Evolutionary conservation across 2,113 vertebrate species (phyloP), one percentile per base, ranked within the genome.

Genomic region (Sigmodon hispidus): DNA sequence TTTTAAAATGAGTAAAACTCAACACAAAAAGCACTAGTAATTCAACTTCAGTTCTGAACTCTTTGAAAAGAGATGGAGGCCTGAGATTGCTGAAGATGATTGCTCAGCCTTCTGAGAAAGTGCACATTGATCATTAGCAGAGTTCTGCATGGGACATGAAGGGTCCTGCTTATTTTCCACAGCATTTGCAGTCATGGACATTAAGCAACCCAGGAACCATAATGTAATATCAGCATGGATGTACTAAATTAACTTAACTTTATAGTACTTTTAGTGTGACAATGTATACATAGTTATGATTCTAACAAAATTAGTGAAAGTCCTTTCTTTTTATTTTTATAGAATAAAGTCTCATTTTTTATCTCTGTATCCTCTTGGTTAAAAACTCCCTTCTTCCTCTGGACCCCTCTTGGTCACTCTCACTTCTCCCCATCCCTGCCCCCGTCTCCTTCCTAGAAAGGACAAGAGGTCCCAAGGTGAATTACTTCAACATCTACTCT

Each of bases 71-170:
- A 87, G 21, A 77, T 0, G 9, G 7, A 89, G 63, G 26, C 21
- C 5, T 29, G 31, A 40, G 1, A 73, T 2, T 26, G 4, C 48
- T 59, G 34, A 76, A 29, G 70, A 87, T 43, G 10, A 48, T 73
- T 65, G 36, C 0, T 1, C 16, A 40, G 11, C 3, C 16, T 36
- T 43, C 12, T 0, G 2, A 31, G 57, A 19, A 52, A 40, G 5
- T 24, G 59, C 24, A 73, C 57, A 19, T 0, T 16, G 1, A 17
- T 5, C 31, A 0, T 45, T 29, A 7, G 17, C 67, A 63, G 34
- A 76, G 22, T 52, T 61, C 52, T 75, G 0, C 21, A 0, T 36
- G 48, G n/a, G n/a, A 19, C 1, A 59, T 7, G 9, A 61, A 50
- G 5, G 4, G 10, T 9, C 87, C 7, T 34, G 15, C 29, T 36